Percentiles rank a stretch among this genome's conserved stretches.
Conservation (phyloP, 2,113 vertebrate species). For the Lontra canadensis region DNA sequence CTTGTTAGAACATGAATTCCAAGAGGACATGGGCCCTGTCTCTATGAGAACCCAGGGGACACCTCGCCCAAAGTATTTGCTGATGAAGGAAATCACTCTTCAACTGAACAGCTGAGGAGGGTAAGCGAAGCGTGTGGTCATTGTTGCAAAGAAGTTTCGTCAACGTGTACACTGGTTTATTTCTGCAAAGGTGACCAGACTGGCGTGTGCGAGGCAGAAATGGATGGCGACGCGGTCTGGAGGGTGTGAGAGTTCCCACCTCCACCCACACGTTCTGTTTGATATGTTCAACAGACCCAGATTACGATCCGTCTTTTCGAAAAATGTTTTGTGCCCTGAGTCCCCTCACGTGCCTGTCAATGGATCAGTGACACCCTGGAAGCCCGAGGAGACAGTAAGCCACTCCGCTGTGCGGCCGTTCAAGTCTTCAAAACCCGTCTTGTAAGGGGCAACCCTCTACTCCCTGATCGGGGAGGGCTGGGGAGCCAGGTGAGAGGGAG, state of each 20-base stretch:
- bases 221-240: background rate
- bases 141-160: background rate
- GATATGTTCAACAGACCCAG: background rate
- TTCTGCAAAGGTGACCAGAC: background rate
- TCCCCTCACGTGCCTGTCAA: background rate
- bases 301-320: background rate
- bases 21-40: background rate
- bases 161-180: background rate
- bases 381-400: background rate
- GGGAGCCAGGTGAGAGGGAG: background rate
- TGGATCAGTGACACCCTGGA: background rate
- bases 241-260: background rate
- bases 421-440: background rate
- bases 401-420: fast-evolving
- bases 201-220: background rate
- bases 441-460: background rate
- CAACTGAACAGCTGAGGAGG: background rate
- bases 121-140: fast-evolving
- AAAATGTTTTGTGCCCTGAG: background rate
- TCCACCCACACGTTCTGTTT: background rate
- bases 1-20: background rate
- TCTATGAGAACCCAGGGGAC: background rate
- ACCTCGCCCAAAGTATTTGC: background rate
- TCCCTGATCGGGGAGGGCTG: fast-evolving
- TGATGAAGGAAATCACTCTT: background rate